Percentiles rank a stretch among this genome's conserved stretches.
phyloP scores from a whole-genome alignment of 1,140 invertebrate species.

The Trichogramma pretiosum region DNA sequence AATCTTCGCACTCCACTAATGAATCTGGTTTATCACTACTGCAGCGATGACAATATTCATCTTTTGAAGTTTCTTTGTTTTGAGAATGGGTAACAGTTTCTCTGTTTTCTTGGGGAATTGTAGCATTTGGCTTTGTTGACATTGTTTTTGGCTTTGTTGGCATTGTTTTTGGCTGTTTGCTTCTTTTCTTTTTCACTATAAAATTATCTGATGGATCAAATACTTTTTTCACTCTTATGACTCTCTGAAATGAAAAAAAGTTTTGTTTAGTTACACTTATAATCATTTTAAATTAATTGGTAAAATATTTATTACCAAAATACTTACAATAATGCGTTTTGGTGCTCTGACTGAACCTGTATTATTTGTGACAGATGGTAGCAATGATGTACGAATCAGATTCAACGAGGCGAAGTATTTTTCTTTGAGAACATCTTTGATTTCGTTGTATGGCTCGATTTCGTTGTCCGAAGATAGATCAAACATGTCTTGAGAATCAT shows the following conservation, averaged over 20 bases:
- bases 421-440: conserved; percentile 37
- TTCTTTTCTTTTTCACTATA: conserved; percentile 55
- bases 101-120: conserved; percentile 29
- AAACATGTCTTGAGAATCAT: conserved; percentile 36
- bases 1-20: conserved; percentile 68
- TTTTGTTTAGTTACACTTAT: neutral
- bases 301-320: conserved; percentile 8
- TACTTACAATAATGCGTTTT: conserved; percentile 39
- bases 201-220: conserved; percentile 73
- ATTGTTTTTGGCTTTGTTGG: conserved; percentile 42
- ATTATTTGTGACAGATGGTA: conserved; percentile 33
- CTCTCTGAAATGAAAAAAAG: conserved; percentile 33
- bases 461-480: conserved; percentile 36
- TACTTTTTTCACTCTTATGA: conserved; percentile 67
- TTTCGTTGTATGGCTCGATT: conserved; percentile 32
- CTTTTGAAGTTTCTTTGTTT: conserved; percentile 34
- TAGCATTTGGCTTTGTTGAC: conserved; percentile 34
- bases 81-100: conserved; percentile 20
- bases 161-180: conserved; percentile 48
- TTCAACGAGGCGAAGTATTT: conserved; percentile 37
- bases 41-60: conserved; percentile 45
- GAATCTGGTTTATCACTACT: conserved; percentile 50
- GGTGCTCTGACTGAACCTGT: conserved; percentile 37
- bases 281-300: conserved; percentile 7
- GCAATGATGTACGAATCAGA: conserved; percentile 40